Percentiles rank a stretch among this genome's conserved stretches.
Evolutionary conservation across 2,113 vertebrate species (phyloP).

Genomic region (Coryphaenoides rupestris): DNA sequence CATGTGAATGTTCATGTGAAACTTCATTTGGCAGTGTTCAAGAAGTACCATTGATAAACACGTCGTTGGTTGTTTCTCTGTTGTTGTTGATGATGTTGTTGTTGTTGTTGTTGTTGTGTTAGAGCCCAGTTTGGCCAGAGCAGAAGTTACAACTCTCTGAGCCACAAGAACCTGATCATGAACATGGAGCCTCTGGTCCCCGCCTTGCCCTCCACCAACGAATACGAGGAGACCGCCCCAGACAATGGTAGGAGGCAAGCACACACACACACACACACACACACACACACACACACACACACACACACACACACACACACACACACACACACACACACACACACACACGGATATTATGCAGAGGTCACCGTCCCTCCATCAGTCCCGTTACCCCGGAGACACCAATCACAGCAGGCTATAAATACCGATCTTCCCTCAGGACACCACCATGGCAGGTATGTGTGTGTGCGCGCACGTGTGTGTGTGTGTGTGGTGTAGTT

Average conservation of each 20-base stretch:
- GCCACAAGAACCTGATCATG: constrained; percentile 95
- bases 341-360: not conserved
- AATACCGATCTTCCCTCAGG: constrained; percentile 67
- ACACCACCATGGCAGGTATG: constrained; percentile 29
- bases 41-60: too few relatives aligned
- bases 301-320: too few relatives aligned
- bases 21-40: too few relatives aligned
- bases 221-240: constrained; percentile 77
- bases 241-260: constrained; percentile 81
- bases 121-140: constrained; percentile 89
- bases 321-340: too few relatives aligned
- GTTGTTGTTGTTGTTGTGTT: constrained; percentile 46
- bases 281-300: too few relatives aligned
- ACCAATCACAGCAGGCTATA: constrained; percentile 65
- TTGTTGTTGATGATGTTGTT: constrained; percentile 39
- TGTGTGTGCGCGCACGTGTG: constrained; percentile 3
- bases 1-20: too few relatives aligned
- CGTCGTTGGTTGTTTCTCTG: too few relatives aligned
- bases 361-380: constrained; percentile 57
- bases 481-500: not conserved
- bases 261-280: too few relatives aligned
- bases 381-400: constrained; percentile 60
- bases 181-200: constrained; percentile 94
- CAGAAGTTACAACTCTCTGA: constrained; percentile 87
- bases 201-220: constrained; percentile 81